Evolutionary conservation across 2,113 vertebrate species (phyloP), one percentile per base, ranked within the genome.

Genomic region (Procapra przewalskii): DNA sequence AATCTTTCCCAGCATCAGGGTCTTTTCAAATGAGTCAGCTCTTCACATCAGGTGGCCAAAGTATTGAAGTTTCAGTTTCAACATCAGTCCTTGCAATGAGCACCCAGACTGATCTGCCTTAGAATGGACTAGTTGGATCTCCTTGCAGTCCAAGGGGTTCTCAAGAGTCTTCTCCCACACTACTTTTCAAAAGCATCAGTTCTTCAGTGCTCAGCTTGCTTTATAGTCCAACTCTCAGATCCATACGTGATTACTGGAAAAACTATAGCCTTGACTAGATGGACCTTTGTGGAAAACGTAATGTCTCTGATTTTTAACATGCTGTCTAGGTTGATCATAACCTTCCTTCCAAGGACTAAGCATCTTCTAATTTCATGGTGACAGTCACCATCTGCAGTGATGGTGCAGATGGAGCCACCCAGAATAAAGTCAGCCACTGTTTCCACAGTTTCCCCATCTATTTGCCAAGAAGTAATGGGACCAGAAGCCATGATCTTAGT

Each of bases 171-270:
- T 71, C 64, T 11, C 17, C 64, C 11, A 67, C 64, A 67, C 17
- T 16, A 11, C 17, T 3, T 3, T 71, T 36, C 17, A 71, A 71
- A 71, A 71, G 64, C 17, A 71, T 71, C 17, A 71, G 6, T 67
- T 67, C 17, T 67, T 67, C 0, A 0, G 17, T 5, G 8, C 4
- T 36, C 33, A 67, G 33, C 33, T 21, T 67, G 21, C 17, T 21
- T 67, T 0, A 67, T 11, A 67, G 64, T 36, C 8, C 17, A 67
- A 21, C 4, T 36, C 17, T 67, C 33, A 67, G 2, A 67, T 36
- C 17, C 64, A 67, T 67, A 36, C 0, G 0, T 36, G 64, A 67
- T 17, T 1, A 67, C 64, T 36, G 17, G 64, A 36, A 67, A 67
- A 67, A 67, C 33, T n/a, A 67, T 11, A 67, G 64, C 33, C 64